phyloP scores from a whole-genome alignment of 2,797 vertebrate species.

The Nyctibius grandis region DNA sequence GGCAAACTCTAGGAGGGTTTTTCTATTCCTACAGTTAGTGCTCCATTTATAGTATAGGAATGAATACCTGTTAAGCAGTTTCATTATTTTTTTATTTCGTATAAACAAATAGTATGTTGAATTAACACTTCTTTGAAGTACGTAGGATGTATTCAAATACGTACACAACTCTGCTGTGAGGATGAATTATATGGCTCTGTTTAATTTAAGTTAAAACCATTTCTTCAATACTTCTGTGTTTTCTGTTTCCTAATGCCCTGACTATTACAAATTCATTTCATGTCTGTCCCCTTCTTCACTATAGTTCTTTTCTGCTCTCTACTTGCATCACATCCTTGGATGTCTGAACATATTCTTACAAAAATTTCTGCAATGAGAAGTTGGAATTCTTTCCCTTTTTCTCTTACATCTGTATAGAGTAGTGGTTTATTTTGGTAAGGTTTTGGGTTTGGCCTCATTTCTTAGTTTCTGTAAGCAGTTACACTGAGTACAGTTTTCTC shows the following conservation, averaged over 20 bases:
- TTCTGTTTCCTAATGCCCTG: neutral
- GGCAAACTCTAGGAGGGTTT: neutral
- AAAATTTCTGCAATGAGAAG: neutral
- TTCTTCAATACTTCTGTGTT: neutral
- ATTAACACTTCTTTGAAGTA: neutral
- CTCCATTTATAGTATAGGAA: neutral
- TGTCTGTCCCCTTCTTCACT: neutral
- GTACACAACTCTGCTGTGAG: neutral
- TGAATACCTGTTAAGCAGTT: neutral
- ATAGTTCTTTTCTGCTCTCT: neutral
- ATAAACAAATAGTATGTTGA: neutral
- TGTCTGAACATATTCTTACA: neutral
- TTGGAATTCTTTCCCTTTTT: neutral
- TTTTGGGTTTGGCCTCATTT: neutral
- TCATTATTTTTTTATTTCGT: neutral
- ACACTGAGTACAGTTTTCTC: neutral
- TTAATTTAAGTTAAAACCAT: neutral
- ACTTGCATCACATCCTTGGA: neutral
- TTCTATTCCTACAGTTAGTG: neutral
- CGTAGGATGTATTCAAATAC: neutral
- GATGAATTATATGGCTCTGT: neutral
- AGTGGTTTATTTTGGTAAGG: neutral
- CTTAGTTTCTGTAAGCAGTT: neutral
- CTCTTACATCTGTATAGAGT: neutral
- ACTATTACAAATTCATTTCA: neutral